Base-by-base conservation (phyloP, 2,113 vertebrate genomes). In the cattle (Bos taurus) region DNA sequence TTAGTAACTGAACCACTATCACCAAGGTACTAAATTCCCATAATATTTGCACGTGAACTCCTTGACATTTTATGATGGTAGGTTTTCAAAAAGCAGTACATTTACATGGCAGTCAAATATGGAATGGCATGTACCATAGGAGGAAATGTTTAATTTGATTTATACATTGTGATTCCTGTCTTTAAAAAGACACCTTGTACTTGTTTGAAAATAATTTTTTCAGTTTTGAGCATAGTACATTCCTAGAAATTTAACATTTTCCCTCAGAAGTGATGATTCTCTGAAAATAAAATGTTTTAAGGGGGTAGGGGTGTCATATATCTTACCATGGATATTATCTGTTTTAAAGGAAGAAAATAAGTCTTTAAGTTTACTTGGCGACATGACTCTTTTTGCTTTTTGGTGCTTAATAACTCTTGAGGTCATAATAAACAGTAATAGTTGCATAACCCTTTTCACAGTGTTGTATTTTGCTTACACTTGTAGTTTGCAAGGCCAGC, bases 101-200 rank as follows among this genome's bases (percentile, higher is more conserved):
- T 97, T 91, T 59, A 89, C n/a, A 74, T 97, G 10, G 74, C 60
- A 95, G 77, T 71, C 91, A 96, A 95, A 91, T 91, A 77, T 86
- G 50, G 7, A 25, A 83, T 97, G 81, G 71, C 95, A n/a, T 36
- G 33, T 82, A 52, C 95, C 43, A 71, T 50, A 71, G 50, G 77
- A 52, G 36, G 25, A 97, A 90, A 19, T 93, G 43, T 94, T 94
- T 86, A 59, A 43, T 94, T 94, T 54, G 54, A 26, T 57, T 97
- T 91, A 46, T 30, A 86, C 2, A 8, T 56, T 95, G 2, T 94
- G 71, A 89, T 91, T 91, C 36, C 50, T 57, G 80, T 64, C 64
- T 86, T 94, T 64, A 91, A 95, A 88, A 94, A 94, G 54, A 93
- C 36, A 91, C 88, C 28, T 85, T 97, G 52, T 93, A n/a, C 88